Base-by-base conservation (phyloP, 2,113 vertebrate genomes). In the Aix galericulata region DNA sequence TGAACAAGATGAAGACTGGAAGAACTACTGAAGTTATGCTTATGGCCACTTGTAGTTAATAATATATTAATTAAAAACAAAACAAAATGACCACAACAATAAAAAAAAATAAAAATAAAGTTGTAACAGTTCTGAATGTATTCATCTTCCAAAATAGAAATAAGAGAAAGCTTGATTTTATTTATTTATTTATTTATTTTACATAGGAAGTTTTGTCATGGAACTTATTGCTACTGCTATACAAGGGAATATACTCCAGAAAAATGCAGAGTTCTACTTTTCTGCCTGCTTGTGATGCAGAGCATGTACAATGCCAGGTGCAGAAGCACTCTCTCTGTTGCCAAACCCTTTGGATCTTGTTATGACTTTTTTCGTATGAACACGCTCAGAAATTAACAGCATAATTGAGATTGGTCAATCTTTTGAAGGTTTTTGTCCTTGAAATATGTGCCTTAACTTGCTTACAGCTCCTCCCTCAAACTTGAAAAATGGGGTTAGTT, bases 341-440 rank as follows among this genome's bases (percentile, higher is more conserved):
- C 69, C 93, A 94, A 67, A 32, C 27, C 34, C 52, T 44, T 93
- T 93, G 88, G 71, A 93, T 93, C 63, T 89, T 17, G 2, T 86
- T 94, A 92, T 56, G 46, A 82, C 38, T 87, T 89, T 93, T 92
- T 93, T 95, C 42, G 64, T 92, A 77, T 52, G 67, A 86, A 22
- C 52, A 82, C 44, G 84, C 50, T 93, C 55, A 91, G 60, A 56
- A 95, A 94, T 93, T 97, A 94, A 77, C 21, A 89, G 80, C 62
- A 55, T 89, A 93, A 89, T 89, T 95, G 88, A 89, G 64, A 88
- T 8, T 17, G 79, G 93, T 91, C 89, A 92, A 69, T 82, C 72
- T 77, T 89, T 74, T 81, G 63, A 75, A 93, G 53, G 40, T 40
- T 88, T 94, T 55, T 88, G 82, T 32, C 91, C 88, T 96, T 96